These are phyloP conservation scores for Chauna torquata DNA, from an alignment of 2,113 vertebrate genomes.

Conservation along the genomic window DNA sequence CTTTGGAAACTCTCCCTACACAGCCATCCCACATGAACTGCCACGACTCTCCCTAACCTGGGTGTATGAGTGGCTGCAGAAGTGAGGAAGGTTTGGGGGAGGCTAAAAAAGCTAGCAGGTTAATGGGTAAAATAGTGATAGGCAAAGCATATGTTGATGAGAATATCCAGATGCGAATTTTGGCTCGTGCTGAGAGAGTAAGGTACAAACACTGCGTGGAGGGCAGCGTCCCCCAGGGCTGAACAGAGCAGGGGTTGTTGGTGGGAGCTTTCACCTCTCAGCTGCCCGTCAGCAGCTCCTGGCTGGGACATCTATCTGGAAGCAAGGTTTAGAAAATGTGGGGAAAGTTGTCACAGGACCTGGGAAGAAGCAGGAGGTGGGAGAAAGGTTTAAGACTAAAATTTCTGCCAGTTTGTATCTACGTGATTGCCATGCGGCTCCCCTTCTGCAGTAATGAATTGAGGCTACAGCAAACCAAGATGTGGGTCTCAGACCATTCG, in stretches of 20 bases:
- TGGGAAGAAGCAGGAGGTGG: neutral
- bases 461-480: neutral
- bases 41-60: neutral
- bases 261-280: neutral
- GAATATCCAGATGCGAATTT: neutral
- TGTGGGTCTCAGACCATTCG: neutral
- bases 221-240: neutral
- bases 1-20: neutral
- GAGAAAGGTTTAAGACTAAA: neutral
- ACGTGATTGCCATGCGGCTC: neutral
- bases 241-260: neutral
- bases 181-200: neutral
- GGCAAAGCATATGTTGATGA: neutral
- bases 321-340: neutral
- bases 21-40: neutral
- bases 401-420: neutral
- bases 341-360: neutral
- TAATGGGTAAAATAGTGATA: neutral
- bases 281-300: neutral
- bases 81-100: neutral
- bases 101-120: accelerated
- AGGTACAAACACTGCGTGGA: neutral
- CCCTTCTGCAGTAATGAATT: neutral
- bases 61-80: neutral
- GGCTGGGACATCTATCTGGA: neutral